Conservation (phyloP, 2,888 invertebrate genomes). For the Drosophila mercatorum region DNA sequence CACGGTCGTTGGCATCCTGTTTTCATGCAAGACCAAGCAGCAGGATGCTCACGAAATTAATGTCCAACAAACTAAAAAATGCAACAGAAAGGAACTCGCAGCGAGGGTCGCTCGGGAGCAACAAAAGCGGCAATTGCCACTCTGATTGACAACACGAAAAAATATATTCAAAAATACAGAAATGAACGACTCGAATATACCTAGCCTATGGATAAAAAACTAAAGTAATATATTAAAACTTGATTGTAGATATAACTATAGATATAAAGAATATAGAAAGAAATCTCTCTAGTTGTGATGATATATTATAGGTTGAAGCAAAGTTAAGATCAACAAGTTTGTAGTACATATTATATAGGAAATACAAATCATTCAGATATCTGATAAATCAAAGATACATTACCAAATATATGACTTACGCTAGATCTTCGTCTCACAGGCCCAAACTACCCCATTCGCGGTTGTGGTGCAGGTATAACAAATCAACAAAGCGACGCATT, state of each 20-base stretch:
- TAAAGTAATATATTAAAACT: neutral
- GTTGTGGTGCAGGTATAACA: slow-evolving; percentile 3
- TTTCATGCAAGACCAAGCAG: slow-evolving; percentile 79
- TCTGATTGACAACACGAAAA: slow-evolving; percentile 45
- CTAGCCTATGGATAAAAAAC: neutral
- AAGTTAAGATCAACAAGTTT: no score
- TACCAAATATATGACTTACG: neutral
- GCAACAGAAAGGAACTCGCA: slow-evolving; percentile 7
- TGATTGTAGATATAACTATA: neutral
- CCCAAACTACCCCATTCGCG: slow-evolving; percentile 3
- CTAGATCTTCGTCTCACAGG: neutral
- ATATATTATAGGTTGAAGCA: no score
- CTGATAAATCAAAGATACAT: neutral
- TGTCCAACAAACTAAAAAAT: slow-evolving; percentile 40
- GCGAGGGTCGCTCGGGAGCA: slow-evolving; percentile 44
- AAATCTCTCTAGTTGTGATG: no score
- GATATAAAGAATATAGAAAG: neutral
- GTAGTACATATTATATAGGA: no score
- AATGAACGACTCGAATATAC: slow-evolving; percentile 32
- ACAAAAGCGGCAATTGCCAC: slow-evolving; percentile 42
- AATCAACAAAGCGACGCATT: slow-evolving; percentile 49
- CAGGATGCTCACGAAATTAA: slow-evolving; percentile 78
- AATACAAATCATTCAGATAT: neutral
- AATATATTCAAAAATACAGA: neutral
- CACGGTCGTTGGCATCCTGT: slow-evolving; percentile 82